Percentiles rank a stretch among this genome's conserved stretches.
phyloP scores from a whole-genome alignment of 2,113 vertebrate species.

The Himantopus leucocephalus region DNA sequence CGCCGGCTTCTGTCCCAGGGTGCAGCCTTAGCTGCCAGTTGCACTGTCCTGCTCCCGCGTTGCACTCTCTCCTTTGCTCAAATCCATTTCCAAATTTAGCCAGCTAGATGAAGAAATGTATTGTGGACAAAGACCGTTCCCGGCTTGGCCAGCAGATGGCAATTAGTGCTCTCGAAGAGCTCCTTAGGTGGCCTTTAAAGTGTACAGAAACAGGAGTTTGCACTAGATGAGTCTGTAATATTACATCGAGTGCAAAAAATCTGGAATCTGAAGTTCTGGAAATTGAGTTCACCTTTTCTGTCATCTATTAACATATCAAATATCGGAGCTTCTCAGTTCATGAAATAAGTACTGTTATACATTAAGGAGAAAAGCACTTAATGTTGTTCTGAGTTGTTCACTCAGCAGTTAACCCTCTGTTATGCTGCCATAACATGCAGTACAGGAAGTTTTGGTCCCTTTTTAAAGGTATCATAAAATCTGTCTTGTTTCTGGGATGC shows the following conservation, averaged over 20 bases:
- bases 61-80: neutral
- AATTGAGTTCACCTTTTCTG: neutral
- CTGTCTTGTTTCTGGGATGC: neutral
- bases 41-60: neutral
- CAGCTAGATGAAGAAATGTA: neutral
- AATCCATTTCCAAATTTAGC: constrained; percentile 46
- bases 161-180: neutral
- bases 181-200: neutral
- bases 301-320: neutral
- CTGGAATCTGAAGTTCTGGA: neutral
- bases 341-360: neutral
- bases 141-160: constrained; percentile 42
- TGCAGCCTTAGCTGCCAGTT: neutral
- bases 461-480: neutral
- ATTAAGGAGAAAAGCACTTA: neutral
- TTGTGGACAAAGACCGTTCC: neutral
- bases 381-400: neutral
- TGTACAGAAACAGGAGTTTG: neutral
- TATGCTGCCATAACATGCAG: rapidly evolving
- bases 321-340: neutral
- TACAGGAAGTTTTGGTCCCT: neutral
- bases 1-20: neutral
- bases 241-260: neutral
- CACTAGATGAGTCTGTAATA: neutral
- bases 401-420: neutral